Evolutionary conservation across 2,113 vertebrate genomes (phyloP).

Genomic region (Dipodomys spectabilis): DNA sequence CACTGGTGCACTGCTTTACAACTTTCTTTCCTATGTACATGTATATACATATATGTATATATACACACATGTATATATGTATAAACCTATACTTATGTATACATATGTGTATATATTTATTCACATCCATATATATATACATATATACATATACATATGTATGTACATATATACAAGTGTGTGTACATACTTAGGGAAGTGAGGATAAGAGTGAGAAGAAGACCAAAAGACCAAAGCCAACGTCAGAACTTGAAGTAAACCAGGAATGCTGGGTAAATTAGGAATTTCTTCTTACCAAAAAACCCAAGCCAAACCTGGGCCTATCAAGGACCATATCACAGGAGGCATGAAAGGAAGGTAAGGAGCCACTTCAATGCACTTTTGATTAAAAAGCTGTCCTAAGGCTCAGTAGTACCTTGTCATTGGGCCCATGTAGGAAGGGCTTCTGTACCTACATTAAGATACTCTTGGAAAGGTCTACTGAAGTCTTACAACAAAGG

Average conservation of each 20-base stretch:
- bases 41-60: too few species aligned
- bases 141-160: too few species aligned
- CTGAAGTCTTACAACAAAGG: not conserved
- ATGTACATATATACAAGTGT: too few species aligned
- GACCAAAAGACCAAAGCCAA: not conserved
- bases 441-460: not conserved
- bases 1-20: not conserved
- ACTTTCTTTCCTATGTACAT: conserved; percentile 2
- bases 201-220: not conserved
- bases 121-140: too few species aligned
- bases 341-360: not conserved
- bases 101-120: too few species aligned
- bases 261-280: not conserved
- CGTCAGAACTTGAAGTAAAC: not conserved
- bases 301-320: not conserved
- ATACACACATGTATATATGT: too few species aligned
- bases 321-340: not conserved
- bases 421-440: fast-evolving
- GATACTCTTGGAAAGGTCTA: not conserved
- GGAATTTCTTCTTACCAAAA: not conserved
- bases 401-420: not conserved
- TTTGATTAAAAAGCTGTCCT: not conserved
- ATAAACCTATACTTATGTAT: too few species aligned
- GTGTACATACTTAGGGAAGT: not conserved
- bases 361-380: not conserved